A percentile compares a stretch with the other conserved stretches of the same genome.
phyloP scores from a whole-genome alignment of 2,797 vertebrate genomes.

The Microcaecilia unicolor region DNA sequence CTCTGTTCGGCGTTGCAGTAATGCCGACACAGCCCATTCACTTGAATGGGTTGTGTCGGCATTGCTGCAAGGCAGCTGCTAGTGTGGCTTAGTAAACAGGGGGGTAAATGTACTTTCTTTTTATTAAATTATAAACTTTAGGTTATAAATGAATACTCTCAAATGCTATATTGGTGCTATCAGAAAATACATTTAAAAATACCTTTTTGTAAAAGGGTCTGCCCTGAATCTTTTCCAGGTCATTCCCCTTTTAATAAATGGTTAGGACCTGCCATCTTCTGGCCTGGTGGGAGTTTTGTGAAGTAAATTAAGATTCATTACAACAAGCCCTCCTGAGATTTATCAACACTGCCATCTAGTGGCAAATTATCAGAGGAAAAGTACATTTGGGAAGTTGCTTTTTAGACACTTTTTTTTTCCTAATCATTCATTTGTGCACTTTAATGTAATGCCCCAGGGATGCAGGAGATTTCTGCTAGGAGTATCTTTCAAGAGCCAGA shows the following conservation, averaged over 20 bases:
- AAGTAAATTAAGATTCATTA: background rate
- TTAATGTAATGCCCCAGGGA: too few species aligned
- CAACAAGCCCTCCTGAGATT: conserved; percentile 3
- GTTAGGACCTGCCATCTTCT: conserved; percentile 55
- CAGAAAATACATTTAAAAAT: conserved; percentile 43
- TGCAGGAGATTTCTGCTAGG: too few species aligned
- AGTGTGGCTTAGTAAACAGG: too few species aligned
- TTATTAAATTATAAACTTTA: conserved; percentile 4
- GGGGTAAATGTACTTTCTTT: conserved; percentile 13
- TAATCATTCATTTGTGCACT: too few species aligned
- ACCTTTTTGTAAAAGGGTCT: conserved; percentile 23
- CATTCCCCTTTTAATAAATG: conserved; percentile 26
- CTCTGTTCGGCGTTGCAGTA: too few species aligned
- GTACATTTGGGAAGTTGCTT: too few species aligned
- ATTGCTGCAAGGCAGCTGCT: too few species aligned
- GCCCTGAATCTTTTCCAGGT: background rate
- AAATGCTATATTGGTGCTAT: conserved; percentile 8
- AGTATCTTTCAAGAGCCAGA: too few species aligned
- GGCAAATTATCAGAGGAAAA: too few species aligned
- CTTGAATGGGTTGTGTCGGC: too few species aligned
- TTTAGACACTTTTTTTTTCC: too few species aligned
- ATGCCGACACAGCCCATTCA: too few species aligned
- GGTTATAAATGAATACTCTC: conserved; percentile 10
- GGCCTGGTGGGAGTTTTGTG: conserved; percentile 1
- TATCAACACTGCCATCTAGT: conserved; percentile 52